Evolutionary conservation across 2,797 vertebrate species (phyloP).

Genomic region (Gobio occitaniae): DNA sequence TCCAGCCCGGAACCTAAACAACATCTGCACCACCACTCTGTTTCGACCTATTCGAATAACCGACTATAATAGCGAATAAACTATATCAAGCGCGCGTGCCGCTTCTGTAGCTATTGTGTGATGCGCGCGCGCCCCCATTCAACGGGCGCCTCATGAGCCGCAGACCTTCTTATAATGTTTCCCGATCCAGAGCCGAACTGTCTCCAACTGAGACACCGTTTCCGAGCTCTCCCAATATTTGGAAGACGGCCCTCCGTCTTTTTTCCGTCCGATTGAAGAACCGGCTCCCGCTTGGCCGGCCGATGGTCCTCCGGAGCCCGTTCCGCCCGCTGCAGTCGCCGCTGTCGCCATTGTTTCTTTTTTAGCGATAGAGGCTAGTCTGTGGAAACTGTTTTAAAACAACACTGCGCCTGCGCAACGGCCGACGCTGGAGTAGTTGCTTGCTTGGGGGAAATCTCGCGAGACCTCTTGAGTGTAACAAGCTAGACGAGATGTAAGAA

Average conservation of each 20-base stretch:
- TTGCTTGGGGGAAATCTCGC: constrained; percentile 66
- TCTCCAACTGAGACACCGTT: constrained; percentile 90
- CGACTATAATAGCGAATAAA: not conserved
- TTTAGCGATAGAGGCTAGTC: constrained; percentile 65
- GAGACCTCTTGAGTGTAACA: not conserved
- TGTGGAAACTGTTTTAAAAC: constrained; percentile 69
- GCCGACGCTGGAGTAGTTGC: not conserved
- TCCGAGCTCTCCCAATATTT: constrained; percentile 95
- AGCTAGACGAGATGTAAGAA: not conserved
- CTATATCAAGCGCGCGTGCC: not conserved
- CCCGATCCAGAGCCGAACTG: constrained; percentile 89
- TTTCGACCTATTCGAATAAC: not conserved
- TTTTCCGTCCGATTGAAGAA: constrained; percentile 81
- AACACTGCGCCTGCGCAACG: constrained; percentile 75
- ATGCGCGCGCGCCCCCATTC: constrained; percentile 72
- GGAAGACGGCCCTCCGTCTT: constrained; percentile 90
- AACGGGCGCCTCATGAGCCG: constrained; percentile 62
- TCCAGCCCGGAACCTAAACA: not conserved
- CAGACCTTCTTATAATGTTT: constrained; percentile 98
- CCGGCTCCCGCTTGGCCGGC: constrained; percentile 69
- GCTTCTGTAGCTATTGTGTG: constrained; percentile 67
- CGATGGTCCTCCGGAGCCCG: constrained; percentile 75
- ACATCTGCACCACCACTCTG: not conserved
- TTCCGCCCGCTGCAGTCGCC: constrained; percentile 78
- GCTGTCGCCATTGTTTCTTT: constrained; percentile 83